Evolutionary conservation across 2,888 invertebrate genomes (phyloP).

Genomic region (Ischnura elegans): DNA sequence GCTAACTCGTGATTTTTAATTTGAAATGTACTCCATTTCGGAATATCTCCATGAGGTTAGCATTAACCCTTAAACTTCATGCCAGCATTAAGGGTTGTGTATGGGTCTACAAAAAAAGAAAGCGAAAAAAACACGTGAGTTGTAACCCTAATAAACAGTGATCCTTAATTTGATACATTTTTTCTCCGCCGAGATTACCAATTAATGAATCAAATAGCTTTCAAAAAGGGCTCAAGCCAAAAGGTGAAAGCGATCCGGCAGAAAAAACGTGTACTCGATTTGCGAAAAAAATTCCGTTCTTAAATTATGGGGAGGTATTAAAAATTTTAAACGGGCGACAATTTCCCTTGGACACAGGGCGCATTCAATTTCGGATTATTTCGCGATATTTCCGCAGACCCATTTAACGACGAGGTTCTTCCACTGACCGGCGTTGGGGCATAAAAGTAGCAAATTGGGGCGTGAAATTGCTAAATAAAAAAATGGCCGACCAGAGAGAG

Average conservation of each 20-base stretch:
- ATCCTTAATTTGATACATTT: neutral
- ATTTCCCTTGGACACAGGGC: neutral
- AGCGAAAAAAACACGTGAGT: neutral
- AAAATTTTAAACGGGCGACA: conserved; percentile 27
- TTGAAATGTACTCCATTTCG: neutral
- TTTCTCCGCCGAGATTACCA: neutral
- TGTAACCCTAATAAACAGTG: neutral
- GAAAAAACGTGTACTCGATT: neutral
- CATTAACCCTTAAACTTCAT: too few species aligned
- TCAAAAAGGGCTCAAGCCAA: neutral
- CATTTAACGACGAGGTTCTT: conserved; percentile 19
- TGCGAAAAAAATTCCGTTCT: neutral
- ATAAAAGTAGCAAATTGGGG: neutral
- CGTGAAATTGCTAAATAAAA: conserved; percentile 31
- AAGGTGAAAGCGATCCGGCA: neutral
- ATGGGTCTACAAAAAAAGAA: neutral
- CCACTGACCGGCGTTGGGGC: neutral
- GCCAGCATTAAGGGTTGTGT: too few species aligned
- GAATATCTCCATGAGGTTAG: neutral
- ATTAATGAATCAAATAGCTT: neutral
- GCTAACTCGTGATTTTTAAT: neutral
- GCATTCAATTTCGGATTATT: conserved; percentile 13
- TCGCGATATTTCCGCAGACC: neutral
- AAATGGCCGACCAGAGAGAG: too few species aligned
- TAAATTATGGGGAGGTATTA: conserved; percentile 7